Percentiles rank a stretch among this genome's conserved stretches.
phyloP scores from a whole-genome alignment of 2,888 invertebrate genomes.

The Chrysolina oricalcia region DNA sequence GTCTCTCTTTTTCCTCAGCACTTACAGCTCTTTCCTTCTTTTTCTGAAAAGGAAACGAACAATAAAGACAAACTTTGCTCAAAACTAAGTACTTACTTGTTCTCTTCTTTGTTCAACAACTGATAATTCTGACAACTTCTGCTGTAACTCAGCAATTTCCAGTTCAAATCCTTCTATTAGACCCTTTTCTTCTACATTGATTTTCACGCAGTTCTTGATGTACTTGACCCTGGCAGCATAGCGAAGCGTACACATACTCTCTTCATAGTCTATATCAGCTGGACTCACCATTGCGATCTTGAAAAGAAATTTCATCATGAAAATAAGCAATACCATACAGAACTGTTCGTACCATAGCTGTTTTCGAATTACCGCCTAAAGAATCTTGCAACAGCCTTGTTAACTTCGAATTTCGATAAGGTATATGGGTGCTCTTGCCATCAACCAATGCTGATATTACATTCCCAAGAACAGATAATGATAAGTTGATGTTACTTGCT shows the following conservation, averaged over 20 bases:
- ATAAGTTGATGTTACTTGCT: slow-evolving; percentile 98
- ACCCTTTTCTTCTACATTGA: slow-evolving; percentile 98
- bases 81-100: slow-evolving; percentile 57
- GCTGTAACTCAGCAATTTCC: slow-evolving; percentile 93
- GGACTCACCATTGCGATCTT: slow-evolving; percentile 97
- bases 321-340: not conserved
- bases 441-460: slow-evolving; percentile 99
- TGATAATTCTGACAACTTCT: slow-evolving; percentile 62
- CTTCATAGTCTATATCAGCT: slow-evolving; percentile 96
- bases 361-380: slow-evolving; percentile 96
- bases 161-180: slow-evolving; percentile 95
- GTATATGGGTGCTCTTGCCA: slow-evolving; percentile 97
- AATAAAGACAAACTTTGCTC: slow-evolving; percentile 76
- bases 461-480: slow-evolving; percentile 96
- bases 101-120: slow-evolving; percentile 64
- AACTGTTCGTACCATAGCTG: slow-evolving; percentile 85
- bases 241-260: slow-evolving; percentile 95
- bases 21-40: slow-evolving; percentile 57
- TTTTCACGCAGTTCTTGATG: slow-evolving; percentile 95
- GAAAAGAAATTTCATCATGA: not conserved
- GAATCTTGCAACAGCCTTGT: slow-evolving; percentile 97
- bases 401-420: slow-evolving; percentile 97
- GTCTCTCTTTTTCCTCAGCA: slow-evolving; percentile 62
- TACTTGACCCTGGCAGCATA: slow-evolving; percentile 99
- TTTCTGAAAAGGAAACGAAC: slow-evolving; percentile 60